phyloP scores from a whole-genome alignment of 2,797 vertebrate genomes.

The Odontamblyopus lacepedii region DNA sequence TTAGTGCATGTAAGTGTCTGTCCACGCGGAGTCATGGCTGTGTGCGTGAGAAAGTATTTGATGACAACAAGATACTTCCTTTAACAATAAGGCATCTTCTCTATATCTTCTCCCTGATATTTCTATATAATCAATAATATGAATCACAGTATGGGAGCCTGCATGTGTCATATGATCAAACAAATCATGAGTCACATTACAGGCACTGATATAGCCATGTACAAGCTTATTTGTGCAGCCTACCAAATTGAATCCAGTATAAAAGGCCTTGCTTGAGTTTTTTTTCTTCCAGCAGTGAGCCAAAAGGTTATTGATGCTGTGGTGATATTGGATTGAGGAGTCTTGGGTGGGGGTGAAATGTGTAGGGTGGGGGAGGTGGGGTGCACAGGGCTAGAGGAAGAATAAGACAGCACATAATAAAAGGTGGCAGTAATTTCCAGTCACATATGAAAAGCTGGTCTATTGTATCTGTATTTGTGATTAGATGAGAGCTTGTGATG shows the following conservation, averaged over 20 bases:
- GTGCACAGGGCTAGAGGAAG: constrained; percentile 26
- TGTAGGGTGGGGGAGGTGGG: not conserved
- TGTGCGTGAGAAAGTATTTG: constrained; percentile 26
- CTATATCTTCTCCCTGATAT: constrained; percentile 11
- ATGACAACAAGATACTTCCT: constrained; percentile 22
- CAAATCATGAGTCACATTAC: constrained; percentile 14
- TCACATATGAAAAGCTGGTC: constrained; percentile 30
- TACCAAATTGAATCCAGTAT: constrained; percentile 19
- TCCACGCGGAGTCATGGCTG: constrained; percentile 36
- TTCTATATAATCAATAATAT: constrained; percentile 6
- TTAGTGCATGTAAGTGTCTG: constrained; percentile 55
- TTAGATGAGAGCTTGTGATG: constrained; percentile 60
- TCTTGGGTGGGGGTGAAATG: not conserved
- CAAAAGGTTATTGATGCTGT: constrained; percentile 57
- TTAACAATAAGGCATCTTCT: constrained; percentile 32
- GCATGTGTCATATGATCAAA: constrained; percentile 23
- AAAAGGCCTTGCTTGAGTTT: constrained; percentile 19
- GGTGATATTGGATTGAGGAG: constrained; percentile 43
- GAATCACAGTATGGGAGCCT: constrained; percentile 8
- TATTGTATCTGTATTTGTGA: constrained; percentile 43
- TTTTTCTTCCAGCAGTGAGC: constrained; percentile 39
- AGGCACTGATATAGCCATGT: constrained; percentile 17
- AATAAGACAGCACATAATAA: constrained; percentile 46
- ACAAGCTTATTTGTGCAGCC: constrained; percentile 14
- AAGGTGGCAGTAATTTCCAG: constrained; percentile 53